A percentile compares a stretch with the other conserved stretches of the same genome.
phyloP scores from a whole-genome alignment of 2,888 invertebrate species.

The Hesperia comma region DNA sequence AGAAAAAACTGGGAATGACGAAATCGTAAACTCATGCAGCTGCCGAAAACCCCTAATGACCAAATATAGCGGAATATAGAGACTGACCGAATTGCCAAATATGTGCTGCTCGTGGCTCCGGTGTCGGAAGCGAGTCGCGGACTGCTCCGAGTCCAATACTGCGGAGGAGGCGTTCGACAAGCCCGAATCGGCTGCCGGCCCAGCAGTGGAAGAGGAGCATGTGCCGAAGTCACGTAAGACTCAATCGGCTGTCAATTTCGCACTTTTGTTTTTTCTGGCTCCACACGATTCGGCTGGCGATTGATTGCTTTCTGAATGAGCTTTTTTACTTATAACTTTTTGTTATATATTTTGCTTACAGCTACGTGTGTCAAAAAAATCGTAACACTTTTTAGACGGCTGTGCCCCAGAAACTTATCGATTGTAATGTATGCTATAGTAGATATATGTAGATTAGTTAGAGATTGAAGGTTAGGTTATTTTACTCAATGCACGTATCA shows the following conservation, averaged over 20 bases:
- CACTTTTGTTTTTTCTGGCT: constrained; percentile 21
- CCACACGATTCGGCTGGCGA: constrained; percentile 43
- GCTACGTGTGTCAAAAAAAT: constrained; percentile 1
- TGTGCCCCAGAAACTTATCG: background rate
- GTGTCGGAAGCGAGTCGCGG: constrained; percentile 72
- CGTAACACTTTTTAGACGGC: constrained; percentile 1
- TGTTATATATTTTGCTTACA: background rate
- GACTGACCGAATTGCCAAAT: constrained; percentile 52
- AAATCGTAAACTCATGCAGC: constrained; percentile 31
- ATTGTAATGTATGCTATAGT: no score
- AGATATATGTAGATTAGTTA: background rate
- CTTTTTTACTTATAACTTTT: constrained; percentile 26
- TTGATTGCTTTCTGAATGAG: constrained; percentile 46
- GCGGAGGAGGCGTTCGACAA: constrained; percentile 67
- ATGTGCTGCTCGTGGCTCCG: constrained; percentile 81
- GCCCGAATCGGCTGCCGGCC: constrained; percentile 50
- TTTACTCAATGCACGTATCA: background rate
- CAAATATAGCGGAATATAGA: constrained; percentile 43
- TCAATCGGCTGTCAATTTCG: constrained; percentile 48
- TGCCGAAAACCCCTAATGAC: constrained; percentile 34
- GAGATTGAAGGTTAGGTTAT: background rate
- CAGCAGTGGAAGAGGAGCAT: constrained; percentile 53
- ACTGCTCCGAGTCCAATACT: constrained; percentile 57
- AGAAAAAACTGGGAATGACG: constrained; percentile 35
- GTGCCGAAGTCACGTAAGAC: constrained; percentile 70